phyloP scores from a whole-genome alignment of 2,888 invertebrate genomes.

The Noctuana brunneofusca region DNA sequence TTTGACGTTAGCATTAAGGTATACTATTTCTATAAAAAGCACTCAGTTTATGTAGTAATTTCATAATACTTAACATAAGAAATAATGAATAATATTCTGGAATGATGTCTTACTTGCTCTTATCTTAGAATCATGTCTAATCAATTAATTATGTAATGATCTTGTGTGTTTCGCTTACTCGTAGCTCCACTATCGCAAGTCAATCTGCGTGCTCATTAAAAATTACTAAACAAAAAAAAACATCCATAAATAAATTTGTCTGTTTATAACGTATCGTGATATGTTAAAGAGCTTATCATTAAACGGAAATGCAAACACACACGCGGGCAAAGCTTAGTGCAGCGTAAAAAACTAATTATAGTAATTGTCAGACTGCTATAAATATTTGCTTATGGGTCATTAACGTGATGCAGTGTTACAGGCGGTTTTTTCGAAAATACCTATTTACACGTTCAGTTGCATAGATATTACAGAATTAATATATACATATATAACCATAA shows the following conservation, averaged over 20 bases:
- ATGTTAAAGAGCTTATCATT: conserved; percentile 31
- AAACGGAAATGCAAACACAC: conserved; percentile 30
- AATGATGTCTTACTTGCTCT: neutral
- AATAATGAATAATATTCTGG: neutral
- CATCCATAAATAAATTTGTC: conserved; percentile 23
- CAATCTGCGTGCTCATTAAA: conserved; percentile 6
- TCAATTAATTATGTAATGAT: neutral
- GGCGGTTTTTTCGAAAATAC: neutral
- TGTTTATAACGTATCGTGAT: conserved; percentile 30
- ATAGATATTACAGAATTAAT: neutral
- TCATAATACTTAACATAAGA: neutral
- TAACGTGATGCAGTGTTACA: conserved; percentile 1
- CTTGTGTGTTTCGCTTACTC: neutral
- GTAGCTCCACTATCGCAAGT: conserved; percentile 8
- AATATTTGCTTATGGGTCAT: conserved; percentile 5
- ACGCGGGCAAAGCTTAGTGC: conserved; percentile 17
- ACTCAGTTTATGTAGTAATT: neutral
- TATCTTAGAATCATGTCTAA: neutral
- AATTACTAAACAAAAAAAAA: conserved; percentile 13
- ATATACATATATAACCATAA: neutral
- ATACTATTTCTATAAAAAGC: neutral
- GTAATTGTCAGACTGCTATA: conserved; percentile 27
- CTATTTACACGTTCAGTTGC: neutral
- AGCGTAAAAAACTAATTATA: conserved; percentile 26
- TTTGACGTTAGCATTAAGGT: too few species aligned